A percentile compares a stretch with the other conserved stretches of the same genome.
phyloP scores from a whole-genome alignment of 2,888 invertebrate genomes.

The Keiferia lycopersicella region DNA sequence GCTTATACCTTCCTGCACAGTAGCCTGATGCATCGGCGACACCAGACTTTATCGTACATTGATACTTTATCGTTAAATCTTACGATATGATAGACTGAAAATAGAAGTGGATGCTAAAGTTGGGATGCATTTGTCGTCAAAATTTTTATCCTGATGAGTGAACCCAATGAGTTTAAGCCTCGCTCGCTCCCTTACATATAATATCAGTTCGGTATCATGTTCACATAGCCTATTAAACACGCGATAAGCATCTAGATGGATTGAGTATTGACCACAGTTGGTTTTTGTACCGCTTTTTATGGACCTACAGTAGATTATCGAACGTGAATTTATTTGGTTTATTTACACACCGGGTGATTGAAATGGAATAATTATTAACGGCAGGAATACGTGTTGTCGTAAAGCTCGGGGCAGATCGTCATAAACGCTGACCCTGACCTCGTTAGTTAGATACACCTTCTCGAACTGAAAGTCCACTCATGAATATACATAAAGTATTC shows the following conservation, averaged over 20 bases:
- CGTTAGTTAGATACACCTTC: no score
- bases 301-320: constrained; percentile 23
- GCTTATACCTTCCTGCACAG: constrained; percentile 19
- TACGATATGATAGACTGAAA: no score
- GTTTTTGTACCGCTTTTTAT: constrained; percentile 28
- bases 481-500: no score
- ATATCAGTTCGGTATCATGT: constrained; percentile 57
- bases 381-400: not conserved
- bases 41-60: constrained; percentile 20
- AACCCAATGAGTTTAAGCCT: constrained; percentile 41
- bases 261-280: constrained; percentile 51
- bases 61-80: not conserved
- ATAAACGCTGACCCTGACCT: not conserved
- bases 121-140: constrained; percentile 39
- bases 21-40: constrained; percentile 32
- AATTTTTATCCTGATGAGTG: constrained; percentile 35
- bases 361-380: constrained; percentile 24
- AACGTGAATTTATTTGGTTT: constrained; percentile 24
- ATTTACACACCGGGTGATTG: constrained; percentile 25
- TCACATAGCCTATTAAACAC: constrained; percentile 69
- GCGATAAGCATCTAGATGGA: constrained; percentile 51
- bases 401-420: constrained; percentile 6
- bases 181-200: constrained; percentile 45
- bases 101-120: not conserved
- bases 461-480: no score